Percentiles rank a stretch among this genome's conserved stretches.
Evolutionary conservation across 1,140 invertebrate species (phyloP).

Genomic region (Drosophila littoralis): DNA sequence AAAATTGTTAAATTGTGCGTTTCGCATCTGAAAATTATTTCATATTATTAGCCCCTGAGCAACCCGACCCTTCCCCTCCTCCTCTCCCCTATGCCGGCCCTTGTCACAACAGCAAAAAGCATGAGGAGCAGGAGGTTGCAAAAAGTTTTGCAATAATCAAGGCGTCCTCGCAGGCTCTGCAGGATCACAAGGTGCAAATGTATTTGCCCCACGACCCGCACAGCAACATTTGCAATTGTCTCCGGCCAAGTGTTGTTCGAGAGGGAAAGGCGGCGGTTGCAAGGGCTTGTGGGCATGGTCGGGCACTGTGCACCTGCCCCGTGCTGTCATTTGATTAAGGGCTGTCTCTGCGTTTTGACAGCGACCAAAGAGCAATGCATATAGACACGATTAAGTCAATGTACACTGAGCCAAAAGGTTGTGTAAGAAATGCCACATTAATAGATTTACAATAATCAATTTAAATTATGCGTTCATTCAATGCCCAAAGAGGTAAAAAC

Average conservation of each 20-base stretch:
- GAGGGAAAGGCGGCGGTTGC: neutral
- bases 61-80: neutral
- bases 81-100: neutral
- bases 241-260: neutral
- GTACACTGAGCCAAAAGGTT: constrained; percentile 16
- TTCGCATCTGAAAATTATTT: constrained; percentile 34
- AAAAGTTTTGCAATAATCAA: constrained; percentile 59
- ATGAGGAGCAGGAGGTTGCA: neutral
- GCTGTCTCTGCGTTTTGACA: neutral
- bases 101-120: neutral
- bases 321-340: neutral
- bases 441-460: no score
- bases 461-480: no score
- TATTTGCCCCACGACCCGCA: neutral
- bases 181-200: constrained; percentile 36
- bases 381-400: constrained; percentile 25
- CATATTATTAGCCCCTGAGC: constrained; percentile 28
- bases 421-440: neutral
- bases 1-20: constrained; percentile 48
- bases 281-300: neutral
- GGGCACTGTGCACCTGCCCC: constrained; percentile 6
- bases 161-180: constrained; percentile 3
- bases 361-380: constrained; percentile 23
- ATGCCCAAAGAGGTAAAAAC: no score
- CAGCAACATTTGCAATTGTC: constrained; percentile 28